phyloP scores from a whole-genome alignment of 2,797 vertebrate genomes.

The Melanotaenia nigrans region DNA sequence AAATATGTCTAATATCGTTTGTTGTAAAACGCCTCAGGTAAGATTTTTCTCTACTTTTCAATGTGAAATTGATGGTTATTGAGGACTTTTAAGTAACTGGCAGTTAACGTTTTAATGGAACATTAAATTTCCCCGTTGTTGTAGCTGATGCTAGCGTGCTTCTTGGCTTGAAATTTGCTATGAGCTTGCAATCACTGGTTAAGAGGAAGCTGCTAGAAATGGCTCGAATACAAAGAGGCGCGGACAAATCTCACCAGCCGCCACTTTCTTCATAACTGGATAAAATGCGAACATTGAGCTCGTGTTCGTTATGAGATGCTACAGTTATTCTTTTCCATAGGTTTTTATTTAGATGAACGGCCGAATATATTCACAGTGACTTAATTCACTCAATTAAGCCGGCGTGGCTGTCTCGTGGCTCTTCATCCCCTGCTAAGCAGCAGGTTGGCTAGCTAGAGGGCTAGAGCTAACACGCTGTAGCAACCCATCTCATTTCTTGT shows the following conservation, averaged over 20 bases:
- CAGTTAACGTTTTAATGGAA: background rate
- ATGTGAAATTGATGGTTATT: background rate
- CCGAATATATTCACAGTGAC: accelerated
- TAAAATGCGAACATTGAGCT: background rate
- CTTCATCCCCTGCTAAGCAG: conserved; percentile 22
- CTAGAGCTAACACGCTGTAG: conserved; percentile 42
- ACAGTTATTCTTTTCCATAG: accelerated
- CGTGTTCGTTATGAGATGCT: background rate
- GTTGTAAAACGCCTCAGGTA: conserved; percentile 83
- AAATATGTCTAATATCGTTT: conserved; percentile 87
- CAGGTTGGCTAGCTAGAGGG: conserved; percentile 27
- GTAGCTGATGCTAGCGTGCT: accelerated
- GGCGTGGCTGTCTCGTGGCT: conserved; percentile 4
- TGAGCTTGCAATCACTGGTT: background rate
- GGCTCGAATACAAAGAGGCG: conserved; percentile 8
- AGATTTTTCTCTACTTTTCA: conserved; percentile 23
- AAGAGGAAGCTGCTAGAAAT: conserved; percentile 13
- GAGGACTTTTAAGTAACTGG: background rate
- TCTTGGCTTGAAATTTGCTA: accelerated
- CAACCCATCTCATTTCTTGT: background rate
- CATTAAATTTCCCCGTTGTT: background rate
- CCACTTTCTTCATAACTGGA: conserved; percentile 15
- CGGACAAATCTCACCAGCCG: conserved; percentile 27
- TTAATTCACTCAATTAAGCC: background rate
- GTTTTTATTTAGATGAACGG: accelerated